Evolutionary conservation across 2,113 vertebrate genomes (phyloP), one percentile per base, ranked within the genome.

Genomic region (Pantherophis guttatus): DNA sequence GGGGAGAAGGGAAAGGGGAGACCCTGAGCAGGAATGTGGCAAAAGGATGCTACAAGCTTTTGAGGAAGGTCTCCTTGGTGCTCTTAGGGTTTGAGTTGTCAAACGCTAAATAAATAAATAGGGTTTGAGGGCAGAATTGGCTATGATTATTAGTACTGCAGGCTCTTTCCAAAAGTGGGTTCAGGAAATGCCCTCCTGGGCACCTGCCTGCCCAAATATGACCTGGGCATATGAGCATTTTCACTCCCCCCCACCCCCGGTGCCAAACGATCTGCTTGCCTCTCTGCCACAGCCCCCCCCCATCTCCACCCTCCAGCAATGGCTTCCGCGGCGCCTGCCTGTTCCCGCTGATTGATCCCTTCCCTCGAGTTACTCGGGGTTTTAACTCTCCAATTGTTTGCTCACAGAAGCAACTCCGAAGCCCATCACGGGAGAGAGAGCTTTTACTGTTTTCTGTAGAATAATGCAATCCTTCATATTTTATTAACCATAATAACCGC

Each of bases 401-500:
- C 95, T 93, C 91, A 87, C 92, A 94, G 96, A 96, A 97, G 95
- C 52, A 19, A 85, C 97, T 97, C 95, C 2, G 13, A 90, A 88
- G 93, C 93, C 91, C 59, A 81, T 95, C 97, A 23, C 91, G 1
- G 7, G 97, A 95, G 97, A 44, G 95, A 95, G 39, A 52, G 90
- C 52, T 54, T 93, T 92, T 92, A 93, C 96, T 94, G 87, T 95
- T 96, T 96, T 94, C 95, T 91, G 95, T 94, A 94, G 94, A 95
- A 94, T 96, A 95, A 97, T 96, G 94, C 96, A 94, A 96, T 97
- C 95, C 97, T 96, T 96, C 95, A 89, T 97, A 94, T 97, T 98
- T 97, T 97, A 98, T 98, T 97, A 97, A 96, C 97, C 39, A 0
- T 95, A 96, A 98, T 98, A 97, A 97, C 95, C 94, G 91, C 91